Evolutionary conservation across 2,888 invertebrate genomes (phyloP).

Genomic region (Protonemura montana): DNA sequence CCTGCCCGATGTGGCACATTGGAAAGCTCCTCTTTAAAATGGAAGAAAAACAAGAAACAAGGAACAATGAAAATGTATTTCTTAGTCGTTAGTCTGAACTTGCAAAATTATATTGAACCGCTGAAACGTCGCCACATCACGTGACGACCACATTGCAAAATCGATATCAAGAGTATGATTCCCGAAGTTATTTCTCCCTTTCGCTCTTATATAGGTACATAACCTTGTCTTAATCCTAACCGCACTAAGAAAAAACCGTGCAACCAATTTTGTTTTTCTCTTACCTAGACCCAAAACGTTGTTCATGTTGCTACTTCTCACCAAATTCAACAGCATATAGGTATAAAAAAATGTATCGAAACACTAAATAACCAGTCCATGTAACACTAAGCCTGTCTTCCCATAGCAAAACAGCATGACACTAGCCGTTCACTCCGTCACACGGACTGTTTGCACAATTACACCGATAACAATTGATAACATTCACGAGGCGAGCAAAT

Average conservation of each 20-base stretch:
- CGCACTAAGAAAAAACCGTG: too few relatives aligned
- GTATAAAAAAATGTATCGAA: neutral
- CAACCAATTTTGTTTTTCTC: neutral
- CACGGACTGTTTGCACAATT: neutral
- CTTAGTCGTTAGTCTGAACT: too few relatives aligned
- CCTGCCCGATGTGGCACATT: too few relatives aligned
- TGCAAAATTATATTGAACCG: neutral
- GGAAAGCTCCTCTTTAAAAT: too few relatives aligned
- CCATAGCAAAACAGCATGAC: neutral
- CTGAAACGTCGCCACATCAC: neutral
- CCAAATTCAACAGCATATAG: conserved; percentile 26
- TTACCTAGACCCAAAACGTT: conserved; percentile 35
- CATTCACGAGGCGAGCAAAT: neutral
- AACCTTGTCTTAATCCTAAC: neutral
- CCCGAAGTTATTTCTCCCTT: neutral
- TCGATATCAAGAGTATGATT: neutral
- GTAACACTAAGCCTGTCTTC: neutral
- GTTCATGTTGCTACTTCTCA: conserved; percentile 27
- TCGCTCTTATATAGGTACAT: neutral
- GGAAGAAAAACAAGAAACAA: too few relatives aligned
- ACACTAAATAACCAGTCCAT: neutral
- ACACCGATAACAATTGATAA: conserved; percentile 31
- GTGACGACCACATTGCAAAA: neutral
- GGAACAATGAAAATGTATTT: too few relatives aligned
- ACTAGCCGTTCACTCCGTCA: neutral